A percentile compares a stretch with the other conserved stretches of the same genome.
phyloP scores from a whole-genome alignment of 2,113 vertebrate genomes.

The Microcebus griseorufus region DNA sequence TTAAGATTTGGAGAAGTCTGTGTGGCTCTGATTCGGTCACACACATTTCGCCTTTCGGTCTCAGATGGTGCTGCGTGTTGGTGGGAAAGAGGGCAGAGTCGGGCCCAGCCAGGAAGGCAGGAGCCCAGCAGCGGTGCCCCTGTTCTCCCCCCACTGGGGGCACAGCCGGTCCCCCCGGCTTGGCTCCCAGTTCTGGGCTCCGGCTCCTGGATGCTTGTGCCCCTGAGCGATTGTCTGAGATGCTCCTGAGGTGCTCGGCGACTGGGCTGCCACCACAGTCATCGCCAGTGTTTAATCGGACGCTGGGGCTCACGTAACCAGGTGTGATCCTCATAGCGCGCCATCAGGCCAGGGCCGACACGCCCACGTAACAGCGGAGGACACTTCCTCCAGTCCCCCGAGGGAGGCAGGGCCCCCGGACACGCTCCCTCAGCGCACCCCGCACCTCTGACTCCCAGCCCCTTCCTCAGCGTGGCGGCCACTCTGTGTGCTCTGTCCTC shows the following conservation, averaged over 20 bases:
- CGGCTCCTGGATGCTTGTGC: neutral
- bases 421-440: neutral
- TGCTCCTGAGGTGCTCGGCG: neutral
- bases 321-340: neutral
- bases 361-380: neutral
- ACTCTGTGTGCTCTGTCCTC: neutral
- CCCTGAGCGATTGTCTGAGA: neutral
- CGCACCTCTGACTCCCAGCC: neutral
- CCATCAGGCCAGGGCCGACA: neutral
- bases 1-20: neutral
- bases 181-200: neutral
- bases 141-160: neutral
- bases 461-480: neutral
- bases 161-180: neutral
- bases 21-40: neutral
- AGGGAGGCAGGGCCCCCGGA: neutral
- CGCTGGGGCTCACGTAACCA: rapidly evolving
- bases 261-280: neutral
- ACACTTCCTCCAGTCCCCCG: neutral
- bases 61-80: too few relatives aligned
- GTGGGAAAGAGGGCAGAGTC: neutral
- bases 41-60: neutral
- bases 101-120: neutral
- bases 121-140: rapidly evolving
- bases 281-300: neutral